Conservation (phyloP, 1,140 invertebrate genomes). For the Pseudomyrmex gracilis region DNA sequence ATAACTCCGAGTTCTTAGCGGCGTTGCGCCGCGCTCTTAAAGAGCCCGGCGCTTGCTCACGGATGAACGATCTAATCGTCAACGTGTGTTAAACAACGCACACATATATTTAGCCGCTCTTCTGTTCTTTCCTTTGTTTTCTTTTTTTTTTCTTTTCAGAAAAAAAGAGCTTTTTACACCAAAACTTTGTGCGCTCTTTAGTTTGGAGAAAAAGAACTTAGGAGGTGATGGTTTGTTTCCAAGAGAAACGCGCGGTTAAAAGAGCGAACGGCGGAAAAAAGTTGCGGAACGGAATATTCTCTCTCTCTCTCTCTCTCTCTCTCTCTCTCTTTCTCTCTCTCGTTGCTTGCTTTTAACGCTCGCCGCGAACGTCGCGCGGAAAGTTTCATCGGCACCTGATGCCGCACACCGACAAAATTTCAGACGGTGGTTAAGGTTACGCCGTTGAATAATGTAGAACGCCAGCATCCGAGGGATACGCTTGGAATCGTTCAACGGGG, state of each 20-base stretch:
- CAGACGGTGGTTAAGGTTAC: constrained; percentile 69
- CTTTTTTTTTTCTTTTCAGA: not conserved
- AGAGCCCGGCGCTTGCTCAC: not conserved
- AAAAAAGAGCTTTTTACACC: too few species aligned
- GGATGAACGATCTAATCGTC: constrained; percentile 19
- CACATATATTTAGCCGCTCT: not conserved
- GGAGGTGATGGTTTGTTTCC: not conserved
- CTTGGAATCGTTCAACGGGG: constrained; percentile 9
- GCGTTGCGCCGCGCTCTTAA: not conserved
- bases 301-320: too few species aligned
- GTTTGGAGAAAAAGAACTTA: not conserved
- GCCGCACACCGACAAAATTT: constrained; percentile 70
- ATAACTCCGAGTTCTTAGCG: not conserved
- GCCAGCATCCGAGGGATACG: constrained; percentile 55
- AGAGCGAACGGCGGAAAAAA: constrained; percentile 1
- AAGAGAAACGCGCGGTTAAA: not conserved
- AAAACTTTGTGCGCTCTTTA: too few species aligned
- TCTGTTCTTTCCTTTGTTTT: not conserved
- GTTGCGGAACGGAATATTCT: not conserved
- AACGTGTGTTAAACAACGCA: not conserved
- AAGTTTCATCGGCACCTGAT: constrained; percentile 49
- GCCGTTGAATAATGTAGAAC: constrained; percentile 81
- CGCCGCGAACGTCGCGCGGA: not conserved
- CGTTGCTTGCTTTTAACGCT: not conserved
- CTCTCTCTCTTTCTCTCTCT: too few species aligned